A percentile compares a stretch with the other conserved stretches of the same genome.
phyloP scores from a whole-genome alignment of 2,113 vertebrate genomes.

The Serilophus lunatus region DNA sequence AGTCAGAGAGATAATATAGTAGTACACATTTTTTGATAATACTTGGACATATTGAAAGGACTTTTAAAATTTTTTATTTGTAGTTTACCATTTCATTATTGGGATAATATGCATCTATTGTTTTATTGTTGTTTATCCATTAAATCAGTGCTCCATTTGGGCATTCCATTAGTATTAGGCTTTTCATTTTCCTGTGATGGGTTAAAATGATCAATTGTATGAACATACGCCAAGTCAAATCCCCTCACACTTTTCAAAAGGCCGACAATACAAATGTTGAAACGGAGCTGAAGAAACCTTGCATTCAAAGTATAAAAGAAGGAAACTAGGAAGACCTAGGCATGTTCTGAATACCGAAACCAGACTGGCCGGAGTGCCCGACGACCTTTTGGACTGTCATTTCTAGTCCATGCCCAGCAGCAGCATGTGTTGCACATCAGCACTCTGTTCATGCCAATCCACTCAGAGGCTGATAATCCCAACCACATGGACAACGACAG shows the following conservation, averaged over 20 bases:
- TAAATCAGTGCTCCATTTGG: neutral
- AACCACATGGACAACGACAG: neutral
- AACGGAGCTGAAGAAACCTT: neutral
- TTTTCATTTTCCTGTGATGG: neutral
- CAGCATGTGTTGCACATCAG: neutral
- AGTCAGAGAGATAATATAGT: neutral
- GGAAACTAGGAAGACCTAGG: neutral
- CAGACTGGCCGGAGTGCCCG: neutral
- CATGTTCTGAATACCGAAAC: neutral
- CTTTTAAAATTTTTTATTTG: neutral
- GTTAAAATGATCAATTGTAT: neutral
- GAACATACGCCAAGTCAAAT: neutral
- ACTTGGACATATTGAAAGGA: neutral
- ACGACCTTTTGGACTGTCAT: neutral
- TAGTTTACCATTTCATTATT: neutral
- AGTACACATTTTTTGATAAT: neutral
- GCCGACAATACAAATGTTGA: neutral
- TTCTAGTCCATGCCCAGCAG: neutral
- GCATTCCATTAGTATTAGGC: neutral
- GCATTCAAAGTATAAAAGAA: neutral
- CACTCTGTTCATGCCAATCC: neutral
- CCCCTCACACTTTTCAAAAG: neutral
- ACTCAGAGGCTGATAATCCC: neutral
- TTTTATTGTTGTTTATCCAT: neutral
- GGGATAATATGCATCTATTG: neutral